phyloP scores from a whole-genome alignment of 2,888 invertebrate species.

The Drosophila prostipennis region DNA sequence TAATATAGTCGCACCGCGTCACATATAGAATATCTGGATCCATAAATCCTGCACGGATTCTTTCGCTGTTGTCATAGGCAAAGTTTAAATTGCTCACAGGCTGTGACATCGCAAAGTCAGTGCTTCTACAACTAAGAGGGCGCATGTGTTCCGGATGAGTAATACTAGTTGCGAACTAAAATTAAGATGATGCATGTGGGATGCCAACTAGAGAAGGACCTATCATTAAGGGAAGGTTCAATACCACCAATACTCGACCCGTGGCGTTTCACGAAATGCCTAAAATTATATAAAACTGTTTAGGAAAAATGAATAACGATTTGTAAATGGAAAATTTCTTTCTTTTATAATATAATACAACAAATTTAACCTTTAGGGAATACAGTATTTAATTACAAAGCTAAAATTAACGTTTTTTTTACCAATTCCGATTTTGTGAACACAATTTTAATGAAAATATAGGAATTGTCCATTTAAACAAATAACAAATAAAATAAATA shows the following conservation, averaged over 20 bases:
- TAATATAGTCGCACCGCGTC: slow-evolving; percentile 72
- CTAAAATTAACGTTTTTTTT: not conserved
- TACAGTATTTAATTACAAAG: too few species aligned
- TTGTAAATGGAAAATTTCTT: not conserved
- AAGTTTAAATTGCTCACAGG: slow-evolving; percentile 77
- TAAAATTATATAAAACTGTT: not conserved
- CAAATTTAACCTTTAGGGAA: too few species aligned
- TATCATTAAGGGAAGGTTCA: not conserved
- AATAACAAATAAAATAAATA: not conserved
- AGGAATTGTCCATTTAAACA: not conserved
- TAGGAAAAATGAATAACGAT: not conserved
- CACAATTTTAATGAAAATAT: too few species aligned
- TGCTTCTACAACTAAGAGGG: slow-evolving; percentile 9
- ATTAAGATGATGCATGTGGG: slow-evolving; percentile 66
- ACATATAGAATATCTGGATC: slow-evolving; percentile 37
- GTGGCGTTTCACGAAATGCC: slow-evolving; percentile 2
- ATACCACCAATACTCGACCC: not conserved
- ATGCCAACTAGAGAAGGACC: slow-evolving; percentile 51
- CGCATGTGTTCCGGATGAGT: slow-evolving; percentile 72
- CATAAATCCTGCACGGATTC: slow-evolving; percentile 56
- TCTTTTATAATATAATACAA: too few species aligned
- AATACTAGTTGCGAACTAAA: slow-evolving; percentile 48
- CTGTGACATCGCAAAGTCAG: slow-evolving; percentile 54
- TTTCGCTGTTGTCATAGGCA: slow-evolving; percentile 43
- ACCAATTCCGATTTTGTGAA: not conserved